Base-by-base conservation (phyloP, 2,888 invertebrate genomes). In the Rugalucina vietnamica region DNA sequence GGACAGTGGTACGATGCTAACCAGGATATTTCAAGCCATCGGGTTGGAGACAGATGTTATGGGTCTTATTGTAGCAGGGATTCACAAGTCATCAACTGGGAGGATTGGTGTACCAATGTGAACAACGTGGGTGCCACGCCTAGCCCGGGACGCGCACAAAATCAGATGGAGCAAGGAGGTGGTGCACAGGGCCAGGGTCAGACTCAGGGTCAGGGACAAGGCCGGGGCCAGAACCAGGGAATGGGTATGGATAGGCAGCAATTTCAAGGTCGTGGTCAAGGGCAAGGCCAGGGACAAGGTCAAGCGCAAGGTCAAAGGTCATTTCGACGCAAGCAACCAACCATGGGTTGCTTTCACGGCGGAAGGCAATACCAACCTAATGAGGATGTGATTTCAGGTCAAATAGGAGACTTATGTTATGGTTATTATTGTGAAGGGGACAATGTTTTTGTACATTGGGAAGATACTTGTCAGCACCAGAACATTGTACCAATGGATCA, bases 41-140 rank as follows among this genome's bases (percentile, higher is more conserved):
- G 73, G 49, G 84, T 79, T 0, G 88, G 86, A 8, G 80, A 86
- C 34, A 39, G 86, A 57, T 88, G 88, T 50, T 82, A 84, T n/a
- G 88, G 88, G 10, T 82, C 88, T 3, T 84, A 86, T 57, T 88
- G 88, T 69, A 88, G 79, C 57, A 70, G 73, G 39, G 82, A 86
- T 2, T 77, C 81, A 21, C 78, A 84, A 39, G 79, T 88, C n/a
- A 81, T 86, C 2, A 73, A 84, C 24, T 88, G 88, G 88, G 88
- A 88, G 50, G 86, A 86, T 29, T 88, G 88, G 88, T 87, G 87
- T 57, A 60, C 50, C 0, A 71, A 65, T 18, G 65, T 34, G 4
- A 24, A 60, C 4, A 60, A 29, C 29, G 27, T 29, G 18, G 60
- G 60, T 8, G 29, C 34, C 12, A 34, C 34, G 32, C 5, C 18